phyloP scores from a whole-genome alignment of 2,888 invertebrate species.

The Diaperis boleti region DNA sequence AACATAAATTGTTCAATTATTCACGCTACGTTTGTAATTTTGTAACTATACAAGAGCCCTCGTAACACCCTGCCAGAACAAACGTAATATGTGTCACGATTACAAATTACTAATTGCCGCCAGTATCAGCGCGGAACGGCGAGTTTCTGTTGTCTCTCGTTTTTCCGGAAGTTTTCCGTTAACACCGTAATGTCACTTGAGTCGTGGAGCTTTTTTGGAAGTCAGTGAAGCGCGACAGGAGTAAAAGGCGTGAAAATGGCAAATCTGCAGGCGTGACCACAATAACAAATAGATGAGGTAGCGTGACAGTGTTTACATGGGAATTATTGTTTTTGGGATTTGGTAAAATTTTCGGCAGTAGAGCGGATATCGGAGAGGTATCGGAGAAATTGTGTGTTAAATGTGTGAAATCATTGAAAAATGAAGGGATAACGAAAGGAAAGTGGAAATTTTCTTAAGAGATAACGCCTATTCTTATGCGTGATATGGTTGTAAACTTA shows the following conservation, averaged over 20 bases:
- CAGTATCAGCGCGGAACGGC: background rate
- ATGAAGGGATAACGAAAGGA: too few species aligned
- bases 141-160: background rate
- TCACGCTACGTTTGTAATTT: background rate
- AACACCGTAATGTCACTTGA: too few species aligned
- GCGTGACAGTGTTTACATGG: slow-evolving; percentile 3
- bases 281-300: background rate
- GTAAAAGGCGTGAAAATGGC: slow-evolving; percentile 3
- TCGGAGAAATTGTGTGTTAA: too few species aligned
- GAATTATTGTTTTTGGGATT: background rate
- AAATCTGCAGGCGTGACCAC: slow-evolving; percentile 1
- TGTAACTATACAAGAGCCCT: background rate
- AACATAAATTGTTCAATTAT: background rate
- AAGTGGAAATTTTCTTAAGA: too few species aligned
- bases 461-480: too few species aligned
- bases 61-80: slow-evolving; percentile 1
- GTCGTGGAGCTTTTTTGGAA: background rate
- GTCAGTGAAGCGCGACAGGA: background rate
- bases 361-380: too few species aligned
- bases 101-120: background rate
- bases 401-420: too few species aligned
- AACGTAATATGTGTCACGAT: slow-evolving; percentile 1
- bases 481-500: too few species aligned
- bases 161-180: slow-evolving; percentile 3
- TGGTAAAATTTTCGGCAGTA: background rate